Base-by-base conservation (phyloP, 2,113 vertebrate species). In the Phalacrocorax aristotelis region DNA sequence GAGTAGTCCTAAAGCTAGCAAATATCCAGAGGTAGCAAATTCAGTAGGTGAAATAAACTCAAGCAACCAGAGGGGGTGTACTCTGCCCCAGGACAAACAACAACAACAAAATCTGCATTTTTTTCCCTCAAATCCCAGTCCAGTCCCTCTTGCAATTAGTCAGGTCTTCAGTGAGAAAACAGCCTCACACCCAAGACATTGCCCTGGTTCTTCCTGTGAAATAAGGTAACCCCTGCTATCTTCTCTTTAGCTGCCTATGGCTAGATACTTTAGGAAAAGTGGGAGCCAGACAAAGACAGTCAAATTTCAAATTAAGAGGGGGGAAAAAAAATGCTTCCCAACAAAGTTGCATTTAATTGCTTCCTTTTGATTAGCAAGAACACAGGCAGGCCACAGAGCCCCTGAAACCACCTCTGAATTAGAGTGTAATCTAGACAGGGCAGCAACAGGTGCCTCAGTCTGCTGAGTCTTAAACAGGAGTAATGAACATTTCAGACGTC, bases 401-500 rank as follows among this genome's bases (percentile, higher is more conserved):
- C 21, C 62, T 21, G 62, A n/a, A 71, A 57, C 13, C 48, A 30
- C 4, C n/a, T 54, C 51, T 36, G 65, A 70, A 19, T 52, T 7
- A 26, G 13, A 65, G 65, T 2, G 1, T 69, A 62, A 34, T 11
- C 52, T 8, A 30, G 32, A n/a, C 6, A 15, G 34, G 42, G 68
- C 72, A 57, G 72, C 6, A 10, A 7, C 72, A 10, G 1, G 55
- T 10, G 46, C 38, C 32, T 32, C 26, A 9, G 9, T 5, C 55
- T 16, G 57, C 52, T 19, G 55, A 27, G 65, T 4, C 65, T 25
- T n/a, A 26, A 8, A 13, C 48, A 21, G 26, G 19, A 65, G 34
- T 57, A 6, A 13, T 0, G 68, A 52, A 40, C 32, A 8, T 2
- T 25, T 27, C 34, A 32, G 34, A 4, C 1, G 8, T 3, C 36